A percentile compares a stretch with the other conserved stretches of the same genome.
Conservation (phyloP, 2,797 vertebrate species). For the Enteromius unitaeniatus region DNA sequence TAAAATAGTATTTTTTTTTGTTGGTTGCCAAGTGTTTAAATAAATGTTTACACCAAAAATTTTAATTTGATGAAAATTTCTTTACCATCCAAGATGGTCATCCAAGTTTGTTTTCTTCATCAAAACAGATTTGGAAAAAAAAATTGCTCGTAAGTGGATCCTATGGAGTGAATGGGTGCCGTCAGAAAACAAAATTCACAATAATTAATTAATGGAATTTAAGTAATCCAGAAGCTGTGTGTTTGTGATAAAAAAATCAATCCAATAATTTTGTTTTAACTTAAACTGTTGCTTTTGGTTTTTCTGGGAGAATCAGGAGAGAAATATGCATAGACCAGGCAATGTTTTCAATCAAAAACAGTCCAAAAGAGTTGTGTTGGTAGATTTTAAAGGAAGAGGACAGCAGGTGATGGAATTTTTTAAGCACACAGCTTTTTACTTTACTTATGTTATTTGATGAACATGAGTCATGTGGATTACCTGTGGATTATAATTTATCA, state of each 20-base stretch:
- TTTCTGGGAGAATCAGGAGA: not conserved
- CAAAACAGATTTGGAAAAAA: not conserved
- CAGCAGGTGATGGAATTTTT: too few species aligned
- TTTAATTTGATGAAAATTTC: not conserved
- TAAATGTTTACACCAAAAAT: not conserved
- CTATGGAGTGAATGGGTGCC: not conserved
- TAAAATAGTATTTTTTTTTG: not conserved
- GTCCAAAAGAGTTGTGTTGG: not conserved
- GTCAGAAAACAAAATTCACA: too few species aligned
- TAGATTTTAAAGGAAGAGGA: too few species aligned
- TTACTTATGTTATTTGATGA: not conserved
- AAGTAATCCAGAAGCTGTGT: not conserved
- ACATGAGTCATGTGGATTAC: not conserved
- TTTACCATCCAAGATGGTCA: not conserved
- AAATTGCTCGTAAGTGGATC: not conserved
- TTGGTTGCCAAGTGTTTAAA: not conserved
- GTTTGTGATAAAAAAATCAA: not conserved
- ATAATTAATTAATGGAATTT: not conserved
- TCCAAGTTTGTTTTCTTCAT: not conserved
- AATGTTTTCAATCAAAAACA: not conserved
- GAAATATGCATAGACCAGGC: not conserved
- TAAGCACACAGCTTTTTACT: not conserved
- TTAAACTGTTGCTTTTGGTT: not conserved
- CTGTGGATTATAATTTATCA: not conserved
- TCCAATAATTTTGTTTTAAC: not conserved